phyloP scores from a whole-genome alignment of 2,113 vertebrate genomes.

The Salvelinus sp. region DNA sequence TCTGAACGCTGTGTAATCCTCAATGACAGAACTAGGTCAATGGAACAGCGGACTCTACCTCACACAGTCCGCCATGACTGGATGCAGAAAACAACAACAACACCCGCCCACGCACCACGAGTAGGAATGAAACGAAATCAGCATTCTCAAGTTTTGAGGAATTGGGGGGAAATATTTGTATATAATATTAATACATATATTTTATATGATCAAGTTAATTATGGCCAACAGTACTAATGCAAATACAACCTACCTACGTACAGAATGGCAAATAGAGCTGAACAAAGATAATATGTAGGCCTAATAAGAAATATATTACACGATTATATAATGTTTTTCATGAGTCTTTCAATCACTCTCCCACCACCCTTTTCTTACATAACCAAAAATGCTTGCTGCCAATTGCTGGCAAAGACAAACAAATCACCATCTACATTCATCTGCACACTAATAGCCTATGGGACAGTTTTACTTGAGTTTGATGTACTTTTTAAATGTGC shows the following conservation, averaged over 20 bases:
- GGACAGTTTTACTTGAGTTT: background rate
- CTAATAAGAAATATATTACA: background rate
- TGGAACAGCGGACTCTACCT: constrained; percentile 51
- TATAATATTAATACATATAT: too few species aligned
- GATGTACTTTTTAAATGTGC: too few species aligned
- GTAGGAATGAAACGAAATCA: too few species aligned
- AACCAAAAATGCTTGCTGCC: constrained; percentile 56
- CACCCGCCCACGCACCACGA: too few species aligned
- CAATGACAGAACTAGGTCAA: constrained; percentile 77
- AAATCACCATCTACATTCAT: background rate
- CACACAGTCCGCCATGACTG: constrained; percentile 19
- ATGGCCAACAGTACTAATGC: too few species aligned
- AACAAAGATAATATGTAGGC: background rate
- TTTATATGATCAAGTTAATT: too few species aligned
- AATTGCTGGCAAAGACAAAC: constrained; percentile 32
- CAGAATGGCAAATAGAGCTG: background rate
- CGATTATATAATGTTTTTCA: constrained; percentile 25
- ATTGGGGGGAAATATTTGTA: too few species aligned
- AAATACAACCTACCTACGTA: too few species aligned
- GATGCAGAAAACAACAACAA: constrained; percentile 58
- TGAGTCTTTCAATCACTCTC: constrained; percentile 53
- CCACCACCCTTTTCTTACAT: constrained; percentile 65
- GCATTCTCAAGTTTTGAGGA: too few species aligned
- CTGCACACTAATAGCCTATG: background rate
- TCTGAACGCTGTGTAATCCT: constrained; percentile 60